Evolutionary conservation across 2,797 vertebrate genomes (phyloP).

Genomic region (Gallinago nigripennis): DNA sequence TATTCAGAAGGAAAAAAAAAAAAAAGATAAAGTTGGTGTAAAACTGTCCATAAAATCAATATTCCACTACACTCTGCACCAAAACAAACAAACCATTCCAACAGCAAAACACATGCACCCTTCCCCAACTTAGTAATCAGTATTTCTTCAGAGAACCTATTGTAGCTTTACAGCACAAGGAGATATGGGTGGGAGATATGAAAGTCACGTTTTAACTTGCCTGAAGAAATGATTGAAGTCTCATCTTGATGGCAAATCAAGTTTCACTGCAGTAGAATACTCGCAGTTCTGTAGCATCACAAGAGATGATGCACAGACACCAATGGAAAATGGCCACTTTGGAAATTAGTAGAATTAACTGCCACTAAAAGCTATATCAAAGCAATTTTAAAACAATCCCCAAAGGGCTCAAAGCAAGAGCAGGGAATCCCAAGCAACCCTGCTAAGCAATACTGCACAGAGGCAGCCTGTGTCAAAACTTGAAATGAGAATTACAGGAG

Average conservation of each 20-base stretch:
- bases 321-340: neutral
- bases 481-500: neutral
- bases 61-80: neutral
- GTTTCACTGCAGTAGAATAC: neutral
- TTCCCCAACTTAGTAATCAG: neutral
- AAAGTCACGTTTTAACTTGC: neutral
- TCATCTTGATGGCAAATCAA: neutral
- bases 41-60: neutral
- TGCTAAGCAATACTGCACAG: neutral
- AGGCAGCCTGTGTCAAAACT: neutral
- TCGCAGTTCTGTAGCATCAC: neutral
- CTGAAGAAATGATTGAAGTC: neutral
- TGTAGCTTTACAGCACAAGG: neutral
- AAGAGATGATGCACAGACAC: neutral
- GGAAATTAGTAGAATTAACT: neutral
- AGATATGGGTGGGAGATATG: neutral
- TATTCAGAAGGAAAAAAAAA: neutral
- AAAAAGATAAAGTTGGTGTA: neutral
- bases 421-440: neutral
- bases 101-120: neutral
- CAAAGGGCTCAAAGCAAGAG: neutral
- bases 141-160: neutral
- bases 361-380: neutral
- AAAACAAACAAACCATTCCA: neutral
- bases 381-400: neutral